phyloP scores from a whole-genome alignment of 92 coral and sea anemone genomes.

The Zoanthus solanderi region DNA sequence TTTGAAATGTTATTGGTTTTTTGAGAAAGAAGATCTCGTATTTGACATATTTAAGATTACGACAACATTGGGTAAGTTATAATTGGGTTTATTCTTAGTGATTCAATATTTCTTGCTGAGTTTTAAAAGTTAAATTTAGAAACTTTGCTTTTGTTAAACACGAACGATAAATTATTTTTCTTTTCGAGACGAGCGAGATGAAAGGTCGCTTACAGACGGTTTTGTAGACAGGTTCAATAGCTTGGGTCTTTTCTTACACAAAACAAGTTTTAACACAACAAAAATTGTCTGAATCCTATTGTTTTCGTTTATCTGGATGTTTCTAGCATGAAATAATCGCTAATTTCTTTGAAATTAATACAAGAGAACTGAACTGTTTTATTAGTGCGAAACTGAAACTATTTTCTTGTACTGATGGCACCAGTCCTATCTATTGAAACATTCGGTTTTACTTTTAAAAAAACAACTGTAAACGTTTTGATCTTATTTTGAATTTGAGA shows the following conservation, averaged over 20 bases:
- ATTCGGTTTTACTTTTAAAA: neutral
- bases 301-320: slow-evolving; percentile 1
- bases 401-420: too few species aligned
- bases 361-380: neutral
- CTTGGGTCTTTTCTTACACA: too few species aligned
- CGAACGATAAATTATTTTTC: too few species aligned
- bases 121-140: too few species aligned
- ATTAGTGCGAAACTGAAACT: neutral
- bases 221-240: too few species aligned
- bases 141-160: too few species aligned
- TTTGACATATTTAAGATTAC: neutral
- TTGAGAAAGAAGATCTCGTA: neutral
- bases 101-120: neutral
- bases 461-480: neutral
- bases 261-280: too few species aligned
- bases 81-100: neutral
- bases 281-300: neutral
- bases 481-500: neutral
- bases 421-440: too few species aligned
- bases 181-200: too few species aligned
- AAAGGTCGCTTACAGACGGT: too few species aligned
- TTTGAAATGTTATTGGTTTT: neutral
- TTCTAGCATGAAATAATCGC: neutral
- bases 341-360: neutral
- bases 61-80: too few species aligned